phyloP scores from a whole-genome alignment of 1,140 invertebrate species.

The Coptotermes formosanus region DNA sequence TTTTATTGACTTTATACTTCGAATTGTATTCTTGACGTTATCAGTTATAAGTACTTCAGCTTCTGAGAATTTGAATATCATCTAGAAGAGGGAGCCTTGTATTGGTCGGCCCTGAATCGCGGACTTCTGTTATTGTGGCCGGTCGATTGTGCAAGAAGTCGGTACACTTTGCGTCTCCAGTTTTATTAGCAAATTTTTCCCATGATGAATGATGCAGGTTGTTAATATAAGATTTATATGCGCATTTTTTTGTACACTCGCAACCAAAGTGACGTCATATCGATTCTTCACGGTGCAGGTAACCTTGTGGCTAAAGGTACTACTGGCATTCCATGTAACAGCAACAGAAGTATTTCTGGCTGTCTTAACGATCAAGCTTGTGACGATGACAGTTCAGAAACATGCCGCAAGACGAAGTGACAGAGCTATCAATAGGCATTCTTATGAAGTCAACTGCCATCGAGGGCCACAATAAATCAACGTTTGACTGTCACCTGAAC shows the following conservation, averaged over 20 bases:
- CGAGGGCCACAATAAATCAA: background rate
- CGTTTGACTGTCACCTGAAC: background rate
- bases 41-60: too few relatives aligned
- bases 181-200: background rate
- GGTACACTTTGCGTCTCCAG: too few relatives aligned
- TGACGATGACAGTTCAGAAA: background rate
- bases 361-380: background rate
- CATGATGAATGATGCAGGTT: background rate
- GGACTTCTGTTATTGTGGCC: too few relatives aligned
- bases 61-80: too few relatives aligned
- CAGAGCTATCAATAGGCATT: background rate
- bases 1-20: too few relatives aligned
- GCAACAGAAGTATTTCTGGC: background rate
- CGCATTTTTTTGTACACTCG: background rate
- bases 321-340: background rate
- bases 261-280: background rate
- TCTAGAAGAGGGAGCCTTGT: too few relatives aligned
- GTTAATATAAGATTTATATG: background rate
- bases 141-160: too few relatives aligned
- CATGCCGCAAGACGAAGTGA: background rate
- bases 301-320: background rate
- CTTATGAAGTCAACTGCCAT: background rate
- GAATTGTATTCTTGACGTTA: too few relatives aligned
- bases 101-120: too few relatives aligned
- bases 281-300: background rate